Conservation (phyloP, 92 coral and sea anemone genomes). For the Paramuricea clavata region DNA sequence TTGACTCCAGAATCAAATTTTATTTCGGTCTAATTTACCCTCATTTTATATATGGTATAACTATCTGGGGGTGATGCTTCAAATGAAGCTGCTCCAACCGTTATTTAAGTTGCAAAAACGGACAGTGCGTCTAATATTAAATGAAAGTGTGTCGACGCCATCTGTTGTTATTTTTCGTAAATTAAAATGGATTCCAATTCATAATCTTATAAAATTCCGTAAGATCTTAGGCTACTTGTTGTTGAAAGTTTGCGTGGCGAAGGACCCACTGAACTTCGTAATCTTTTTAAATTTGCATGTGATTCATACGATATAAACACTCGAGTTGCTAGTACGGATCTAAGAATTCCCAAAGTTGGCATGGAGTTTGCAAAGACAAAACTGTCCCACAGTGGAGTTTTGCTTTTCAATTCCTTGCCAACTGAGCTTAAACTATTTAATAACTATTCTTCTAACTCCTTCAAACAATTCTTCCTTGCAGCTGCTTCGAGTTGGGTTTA, state of each 20-base stretch:
- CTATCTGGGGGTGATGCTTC: too few species aligned
- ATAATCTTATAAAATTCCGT: not conserved
- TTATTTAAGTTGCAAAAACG: too few species aligned
- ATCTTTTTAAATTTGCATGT: not conserved
- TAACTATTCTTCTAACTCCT: not conserved
- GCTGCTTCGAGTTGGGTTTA: too few species aligned
- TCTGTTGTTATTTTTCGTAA: not conserved
- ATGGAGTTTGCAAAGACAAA: not conserved
- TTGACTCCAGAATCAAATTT: not conserved
- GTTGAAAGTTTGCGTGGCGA: not conserved
- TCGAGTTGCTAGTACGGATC: not conserved
- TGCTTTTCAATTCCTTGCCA: not conserved
- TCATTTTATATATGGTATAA: too few species aligned
- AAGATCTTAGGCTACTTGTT: not conserved
- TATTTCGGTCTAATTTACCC: too few species aligned
- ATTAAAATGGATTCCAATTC: not conserved
- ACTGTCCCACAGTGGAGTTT: not conserved
- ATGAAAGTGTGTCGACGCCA: not conserved
- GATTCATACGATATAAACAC: not conserved
- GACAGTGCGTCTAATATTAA: too few species aligned
- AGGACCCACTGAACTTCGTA: not conserved
- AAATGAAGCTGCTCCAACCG: too few species aligned
- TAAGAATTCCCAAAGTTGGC: not conserved
- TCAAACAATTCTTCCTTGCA: not conserved
- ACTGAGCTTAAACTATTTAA: not conserved